Evolutionary conservation across 1,140 invertebrate species (phyloP), one percentile per base, ranked within the genome.

Genomic region (Drosophila fuyamai): DNA sequence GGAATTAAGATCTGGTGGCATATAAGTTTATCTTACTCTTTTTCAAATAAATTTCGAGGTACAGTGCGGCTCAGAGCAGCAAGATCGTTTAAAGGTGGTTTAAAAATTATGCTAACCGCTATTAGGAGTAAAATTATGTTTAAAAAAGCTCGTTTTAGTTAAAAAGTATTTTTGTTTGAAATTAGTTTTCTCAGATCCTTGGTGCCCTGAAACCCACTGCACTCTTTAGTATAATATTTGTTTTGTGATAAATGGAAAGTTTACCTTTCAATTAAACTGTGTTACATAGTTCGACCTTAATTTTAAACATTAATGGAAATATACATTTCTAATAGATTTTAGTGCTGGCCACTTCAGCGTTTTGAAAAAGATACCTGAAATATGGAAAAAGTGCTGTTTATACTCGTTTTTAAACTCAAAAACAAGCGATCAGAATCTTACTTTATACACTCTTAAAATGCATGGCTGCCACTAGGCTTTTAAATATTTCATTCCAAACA

Each of bases 111-210:
- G 23, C 63, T 35, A 50, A 32, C 16, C 16, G 27, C 16, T 63
- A 12, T 35, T 23, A 12, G 18, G 44, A 27, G 10, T 23, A 41
- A 29, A 36, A 60, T 47, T 29, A 66, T 47, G 14, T 63, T 63
- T 27, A 65, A 68, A 65, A 47, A 65, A 68, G 65, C 65, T 68
- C 60, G 47, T 47, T 66, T 65, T 66, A 59, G 12, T 59, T 51
- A 35, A 50, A 63, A 67, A 65, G 36, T 67, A 43, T 43, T 23
- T 50, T 14, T 12, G 48, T 35, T 36, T 60, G n/a, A 53, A 60
- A 38, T 23, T 27, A 9, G 16, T 27, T 40, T 43, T 23, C 1
- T 29, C 56, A 27, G 38, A 16, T 32, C n/a, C 18, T 18, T 65
- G 16, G 32, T 32, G 41, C 41, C 29, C 40, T 32, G 61, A 55